Conservation (phyloP, 2,797 vertebrate genomes). For the Mormyrops attenuatus region DNA sequence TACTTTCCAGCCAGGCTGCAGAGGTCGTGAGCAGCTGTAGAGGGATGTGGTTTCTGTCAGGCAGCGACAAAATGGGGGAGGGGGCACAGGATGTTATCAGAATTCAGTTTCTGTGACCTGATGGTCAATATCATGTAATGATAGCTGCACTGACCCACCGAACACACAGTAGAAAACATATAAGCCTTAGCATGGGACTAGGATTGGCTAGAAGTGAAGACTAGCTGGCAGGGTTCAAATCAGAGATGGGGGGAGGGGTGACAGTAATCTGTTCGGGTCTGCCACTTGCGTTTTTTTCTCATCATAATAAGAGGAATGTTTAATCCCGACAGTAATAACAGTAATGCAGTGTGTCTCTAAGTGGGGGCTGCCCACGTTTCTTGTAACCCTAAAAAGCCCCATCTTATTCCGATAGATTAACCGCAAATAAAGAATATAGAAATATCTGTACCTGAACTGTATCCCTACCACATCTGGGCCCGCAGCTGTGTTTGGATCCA, state of each 20-base stretch:
- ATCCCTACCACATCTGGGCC: neutral
- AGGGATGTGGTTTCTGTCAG: slow-evolving; percentile 32
- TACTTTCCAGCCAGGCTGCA: slow-evolving; percentile 23
- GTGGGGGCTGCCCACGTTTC: neutral
- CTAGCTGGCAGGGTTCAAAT: neutral
- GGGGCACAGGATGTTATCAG: slow-evolving; percentile 63
- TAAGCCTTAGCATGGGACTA: slow-evolving; percentile 42
- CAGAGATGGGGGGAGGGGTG: neutral
- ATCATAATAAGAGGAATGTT: neutral
- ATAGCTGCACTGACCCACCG: slow-evolving; percentile 40
- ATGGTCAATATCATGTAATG: slow-evolving; percentile 50
- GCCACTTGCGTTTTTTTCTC: neutral
- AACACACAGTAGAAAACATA: slow-evolving; percentile 53
- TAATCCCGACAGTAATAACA: neutral
- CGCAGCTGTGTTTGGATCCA: slow-evolving; percentile 23
- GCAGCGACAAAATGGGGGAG: slow-evolving; percentile 44
- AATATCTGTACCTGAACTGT: neutral
- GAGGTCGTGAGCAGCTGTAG: neutral
- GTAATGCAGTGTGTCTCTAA: neutral
- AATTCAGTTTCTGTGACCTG: slow-evolving; percentile 58
- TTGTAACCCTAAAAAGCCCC: neutral
- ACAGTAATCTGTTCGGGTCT: neutral
- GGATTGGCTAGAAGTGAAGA: slow-evolving; percentile 1
- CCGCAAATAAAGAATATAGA: slow-evolving; percentile 10
- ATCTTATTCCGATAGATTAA: neutral